phyloP scores from a whole-genome alignment of 2,113 vertebrate genomes.

The Microtus oregoni region DNA sequence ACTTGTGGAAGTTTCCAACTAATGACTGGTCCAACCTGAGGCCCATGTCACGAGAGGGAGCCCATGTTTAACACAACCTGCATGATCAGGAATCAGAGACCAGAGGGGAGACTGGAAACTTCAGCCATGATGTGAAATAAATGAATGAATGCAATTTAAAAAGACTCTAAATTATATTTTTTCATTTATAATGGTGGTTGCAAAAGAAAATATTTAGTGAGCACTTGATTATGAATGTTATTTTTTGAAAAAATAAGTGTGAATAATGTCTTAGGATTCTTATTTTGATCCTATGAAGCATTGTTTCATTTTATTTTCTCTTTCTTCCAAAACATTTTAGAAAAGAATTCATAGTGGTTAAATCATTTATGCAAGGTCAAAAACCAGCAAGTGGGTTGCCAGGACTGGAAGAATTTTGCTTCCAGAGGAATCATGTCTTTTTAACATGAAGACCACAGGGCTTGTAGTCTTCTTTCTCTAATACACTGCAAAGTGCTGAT shows the following conservation, averaged over 20 bases:
- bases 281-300: not conserved
- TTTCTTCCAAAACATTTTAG: not conserved
- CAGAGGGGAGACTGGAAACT: no score
- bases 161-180: not conserved
- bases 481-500: not conserved
- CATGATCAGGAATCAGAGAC: not conserved
- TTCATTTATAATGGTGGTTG: not conserved
- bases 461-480: not conserved
- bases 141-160: not conserved
- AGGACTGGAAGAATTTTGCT: not conserved
- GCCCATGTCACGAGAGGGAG: not conserved
- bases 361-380: slow-evolving; percentile 29
- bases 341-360: slow-evolving; percentile 15
- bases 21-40: not conserved
- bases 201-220: not conserved
- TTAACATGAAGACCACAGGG: not conserved
- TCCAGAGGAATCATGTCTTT: not conserved
- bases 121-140: not conserved
- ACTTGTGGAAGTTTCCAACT: not conserved
- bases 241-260: not conserved
- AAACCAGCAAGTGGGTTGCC: not conserved
- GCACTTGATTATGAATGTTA: not conserved
- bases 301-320: not conserved
- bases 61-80: not conserved
- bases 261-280: slow-evolving; percentile 6